A percentile compares a stretch with the other conserved stretches of the same genome.
phyloP scores from a whole-genome alignment of 2,113 vertebrate species.

The Promerops cafer region DNA sequence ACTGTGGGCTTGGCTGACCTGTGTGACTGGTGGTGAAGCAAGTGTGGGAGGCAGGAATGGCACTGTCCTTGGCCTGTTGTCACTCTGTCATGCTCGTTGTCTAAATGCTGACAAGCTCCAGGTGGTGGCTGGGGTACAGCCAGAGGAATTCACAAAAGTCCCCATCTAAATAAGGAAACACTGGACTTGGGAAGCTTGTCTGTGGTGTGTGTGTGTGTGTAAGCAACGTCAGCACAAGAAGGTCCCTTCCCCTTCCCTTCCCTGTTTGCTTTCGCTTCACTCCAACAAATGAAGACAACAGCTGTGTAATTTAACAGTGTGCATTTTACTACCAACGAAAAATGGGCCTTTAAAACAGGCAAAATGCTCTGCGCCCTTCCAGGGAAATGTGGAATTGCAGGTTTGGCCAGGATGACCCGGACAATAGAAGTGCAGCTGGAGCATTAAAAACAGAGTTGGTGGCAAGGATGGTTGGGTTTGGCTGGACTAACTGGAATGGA shows the following conservation, averaged over 20 bases:
- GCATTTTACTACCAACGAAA: not conserved
- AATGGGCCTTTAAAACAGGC: not conserved
- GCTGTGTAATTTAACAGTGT: slow-evolving; percentile 45
- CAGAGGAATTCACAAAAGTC: not conserved
- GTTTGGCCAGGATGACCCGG: not conserved
- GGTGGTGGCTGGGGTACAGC: not conserved
- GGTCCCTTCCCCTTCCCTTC: slow-evolving; percentile 1
- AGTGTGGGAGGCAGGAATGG: not conserved
- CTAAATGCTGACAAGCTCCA: not conserved
- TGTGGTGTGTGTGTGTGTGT: not conserved
- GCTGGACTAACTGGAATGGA: not conserved
- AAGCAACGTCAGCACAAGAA: not conserved
- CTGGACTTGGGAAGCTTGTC: not conserved
- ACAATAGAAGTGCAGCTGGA: slow-evolving; percentile 37
- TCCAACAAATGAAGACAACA: slow-evolving; percentile 40
- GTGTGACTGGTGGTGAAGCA: not conserved
- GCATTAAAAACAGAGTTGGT: not conserved
- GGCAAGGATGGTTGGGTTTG: not conserved
- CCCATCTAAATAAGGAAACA: not conserved
- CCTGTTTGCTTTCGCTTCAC: not conserved
- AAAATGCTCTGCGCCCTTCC: not conserved
- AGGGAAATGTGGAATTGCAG: not conserved
- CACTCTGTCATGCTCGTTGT: not conserved
- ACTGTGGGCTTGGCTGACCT: not conserved
- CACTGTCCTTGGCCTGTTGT: not conserved